A percentile compares a stretch with the other conserved stretches of the same genome.
phyloP scores from a whole-genome alignment of 1,140 invertebrate genomes.

The Bradysia coprophila region DNA sequence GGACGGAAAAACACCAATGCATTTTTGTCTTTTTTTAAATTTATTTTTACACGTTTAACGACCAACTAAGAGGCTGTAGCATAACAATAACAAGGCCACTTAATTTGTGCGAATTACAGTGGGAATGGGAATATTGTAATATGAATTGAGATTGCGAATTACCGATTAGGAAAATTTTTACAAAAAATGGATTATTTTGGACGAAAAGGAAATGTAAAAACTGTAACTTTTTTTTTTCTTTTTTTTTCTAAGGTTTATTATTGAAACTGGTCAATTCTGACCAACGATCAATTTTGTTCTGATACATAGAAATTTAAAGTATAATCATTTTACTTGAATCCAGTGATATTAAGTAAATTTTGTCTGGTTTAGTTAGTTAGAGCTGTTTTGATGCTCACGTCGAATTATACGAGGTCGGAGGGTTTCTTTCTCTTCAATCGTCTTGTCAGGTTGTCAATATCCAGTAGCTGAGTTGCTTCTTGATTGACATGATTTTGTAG shows the following conservation, averaged over 20 bases:
- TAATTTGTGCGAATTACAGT: too few relatives aligned
- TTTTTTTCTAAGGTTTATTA: background rate
- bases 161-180: too few relatives aligned
- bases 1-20: too few relatives aligned
- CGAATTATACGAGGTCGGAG: background rate
- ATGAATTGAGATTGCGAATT: too few relatives aligned
- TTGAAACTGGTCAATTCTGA: background rate
- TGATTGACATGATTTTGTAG: constrained; percentile 5
- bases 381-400: background rate
- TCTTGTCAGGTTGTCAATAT: background rate
- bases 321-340: background rate
- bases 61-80: too few relatives aligned
- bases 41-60: too few relatives aligned
- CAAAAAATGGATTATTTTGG: too few relatives aligned
- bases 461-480: constrained; percentile 1
- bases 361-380: background rate
- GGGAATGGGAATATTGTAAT: too few relatives aligned
- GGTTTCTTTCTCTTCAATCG: background rate
- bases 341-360: background rate
- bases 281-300: background rate
- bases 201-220: too few relatives aligned
- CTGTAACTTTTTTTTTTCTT: too few relatives aligned
- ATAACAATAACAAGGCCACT: too few relatives aligned
- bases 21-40: too few relatives aligned
- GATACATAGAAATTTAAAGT: background rate